Conservation (phyloP, 2,888 invertebrate genomes). For the Neoitamus cyanurus region DNA sequence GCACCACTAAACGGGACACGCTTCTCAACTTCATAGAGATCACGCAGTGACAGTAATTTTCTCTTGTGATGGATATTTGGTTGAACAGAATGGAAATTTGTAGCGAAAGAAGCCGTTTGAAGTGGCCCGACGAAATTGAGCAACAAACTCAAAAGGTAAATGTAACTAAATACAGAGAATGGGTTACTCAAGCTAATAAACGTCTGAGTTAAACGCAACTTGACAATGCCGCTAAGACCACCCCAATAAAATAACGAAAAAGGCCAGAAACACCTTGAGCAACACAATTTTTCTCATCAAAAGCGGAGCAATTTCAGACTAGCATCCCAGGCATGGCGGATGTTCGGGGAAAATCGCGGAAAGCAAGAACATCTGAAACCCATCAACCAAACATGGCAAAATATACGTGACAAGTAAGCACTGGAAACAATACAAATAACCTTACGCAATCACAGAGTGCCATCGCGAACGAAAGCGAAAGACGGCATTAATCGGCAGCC, state of each 20-base stretch:
- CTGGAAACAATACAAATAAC: conserved; percentile 8
- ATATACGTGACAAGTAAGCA: conserved; percentile 9
- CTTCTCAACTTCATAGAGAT: conserved; percentile 13
- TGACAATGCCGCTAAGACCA: background rate
- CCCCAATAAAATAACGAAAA: background rate
- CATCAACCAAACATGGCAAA: conserved; percentile 35
- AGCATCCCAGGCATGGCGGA: background rate
- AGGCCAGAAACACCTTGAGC: background rate
- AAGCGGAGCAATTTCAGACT: background rate
- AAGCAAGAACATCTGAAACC: conserved; percentile 22
- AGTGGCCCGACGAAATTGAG: conserved; percentile 4
- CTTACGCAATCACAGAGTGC: conserved; percentile 13
- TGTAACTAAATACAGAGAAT: background rate
- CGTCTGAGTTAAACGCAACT: background rate
- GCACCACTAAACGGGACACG: conserved; percentile 1
- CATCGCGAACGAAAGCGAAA: conserved; percentile 24
- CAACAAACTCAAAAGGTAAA: background rate
- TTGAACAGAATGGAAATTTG: conserved; percentile 28
- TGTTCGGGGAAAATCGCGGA: background rate
- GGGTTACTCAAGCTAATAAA: background rate
- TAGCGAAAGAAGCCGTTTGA: conserved; percentile 1
- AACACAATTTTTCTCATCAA: background rate
- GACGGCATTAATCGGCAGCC: background rate
- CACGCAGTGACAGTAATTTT: conserved; percentile 29
- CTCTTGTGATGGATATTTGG: conserved; percentile 38